Evolutionary conservation across 2,113 vertebrate genomes (phyloP), one percentile per base, ranked within the genome.

Genomic region (Psammodynastes pulverulentus): DNA sequence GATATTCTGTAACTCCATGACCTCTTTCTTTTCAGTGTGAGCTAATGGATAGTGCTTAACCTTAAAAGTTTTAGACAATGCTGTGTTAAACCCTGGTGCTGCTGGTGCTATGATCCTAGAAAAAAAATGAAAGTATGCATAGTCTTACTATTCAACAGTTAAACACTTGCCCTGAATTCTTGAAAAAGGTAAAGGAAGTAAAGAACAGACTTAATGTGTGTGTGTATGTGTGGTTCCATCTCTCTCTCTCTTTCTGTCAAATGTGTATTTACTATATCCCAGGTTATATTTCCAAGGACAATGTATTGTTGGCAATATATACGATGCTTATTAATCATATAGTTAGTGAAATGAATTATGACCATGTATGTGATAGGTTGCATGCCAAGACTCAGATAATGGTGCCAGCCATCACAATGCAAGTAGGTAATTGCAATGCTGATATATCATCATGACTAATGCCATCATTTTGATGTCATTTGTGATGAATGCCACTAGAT

Each of bases 21-120:
- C 67, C 45, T 87, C 93, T 90, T 95, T 95, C 62, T 54, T 89
- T 95, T 96, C 90, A 94, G 94, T 87, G 92, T 92, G 86, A 94
- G 43, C 84, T 93, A 21, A n/a, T 34, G 29, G 15, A 1, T 10
- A 72, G 1, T 62, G 39, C 56, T n/a, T 46, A 67, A 17, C 62
- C 62, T 72, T 72, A 72, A 34, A 72, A 34, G n/a, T 72, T 72
- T 34, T 72, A 72, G 67, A 34, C 67, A 72, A 72, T 72, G 13
- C n/a, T 39, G 39, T 34, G n/a, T 2, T 72, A 72, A 15, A 72
- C 13, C n/a, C n/a, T 67, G 29, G 62, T 58, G 24, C 56, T 58
- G 10, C 26, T 29, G 26, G 9, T 72, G n/a, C 15, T 72, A 1
- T n/a, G 58, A 67, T 67, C 12, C 58, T n/a, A 13, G 26, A 24